Percentiles rank a stretch among this genome's conserved stretches.
Conservation (phyloP, 2,113 vertebrate species). For the Antechinus flavipes region DNA sequence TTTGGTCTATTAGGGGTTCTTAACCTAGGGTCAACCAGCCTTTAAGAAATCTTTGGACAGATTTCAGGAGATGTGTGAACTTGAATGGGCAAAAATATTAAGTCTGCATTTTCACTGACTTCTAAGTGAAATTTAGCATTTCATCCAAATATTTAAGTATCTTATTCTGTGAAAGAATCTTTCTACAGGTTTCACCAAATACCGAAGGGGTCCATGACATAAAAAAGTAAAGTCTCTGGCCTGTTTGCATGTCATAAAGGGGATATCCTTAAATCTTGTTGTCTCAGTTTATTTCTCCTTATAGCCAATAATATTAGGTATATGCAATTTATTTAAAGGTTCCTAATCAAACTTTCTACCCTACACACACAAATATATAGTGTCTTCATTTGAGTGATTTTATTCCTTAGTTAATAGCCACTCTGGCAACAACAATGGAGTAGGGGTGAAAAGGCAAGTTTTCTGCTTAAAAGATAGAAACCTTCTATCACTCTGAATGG, state of each 20-base stretch:
- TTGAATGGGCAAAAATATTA: neutral
- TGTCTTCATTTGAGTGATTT: neutral
- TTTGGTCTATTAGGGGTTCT: neutral
- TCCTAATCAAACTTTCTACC: neutral
- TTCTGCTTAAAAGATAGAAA: constrained; percentile 33
- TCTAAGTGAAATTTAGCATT: neutral
- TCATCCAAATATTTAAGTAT: neutral
- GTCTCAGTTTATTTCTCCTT: neutral
- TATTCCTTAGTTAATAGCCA: neutral
- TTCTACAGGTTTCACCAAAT: neutral
- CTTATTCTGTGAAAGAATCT: neutral
- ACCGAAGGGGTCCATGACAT: neutral
- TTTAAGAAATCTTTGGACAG: neutral
- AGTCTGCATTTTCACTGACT: neutral
- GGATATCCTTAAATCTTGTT: neutral
- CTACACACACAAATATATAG: neutral
- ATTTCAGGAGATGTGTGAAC: neutral
- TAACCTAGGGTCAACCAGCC: neutral
- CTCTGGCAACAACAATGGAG: neutral
- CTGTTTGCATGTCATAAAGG: neutral
- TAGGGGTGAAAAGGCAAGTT: neutral
- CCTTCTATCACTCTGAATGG: constrained; percentile 2
- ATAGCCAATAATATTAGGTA: neutral
- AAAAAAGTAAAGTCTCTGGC: neutral
- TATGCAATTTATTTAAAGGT: neutral